Evolutionary conservation across 2,113 vertebrate species (phyloP).

Genomic region (Alligator sinensis): DNA sequence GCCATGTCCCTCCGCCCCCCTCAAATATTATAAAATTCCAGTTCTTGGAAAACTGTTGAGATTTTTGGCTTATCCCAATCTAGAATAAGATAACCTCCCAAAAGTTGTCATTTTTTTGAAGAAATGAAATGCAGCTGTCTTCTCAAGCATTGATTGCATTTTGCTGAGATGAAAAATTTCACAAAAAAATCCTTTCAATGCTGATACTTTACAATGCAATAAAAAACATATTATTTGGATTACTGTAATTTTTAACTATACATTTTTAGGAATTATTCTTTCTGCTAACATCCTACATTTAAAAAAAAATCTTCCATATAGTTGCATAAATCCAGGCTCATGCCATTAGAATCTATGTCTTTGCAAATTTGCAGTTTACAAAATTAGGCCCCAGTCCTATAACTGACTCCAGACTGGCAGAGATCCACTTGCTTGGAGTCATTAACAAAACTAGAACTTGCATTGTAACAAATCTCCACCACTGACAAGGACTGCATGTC

Average conservation of each 20-base stretch:
- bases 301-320: not conserved
- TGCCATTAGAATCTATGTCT: conserved; percentile 3
- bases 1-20: too few species aligned
- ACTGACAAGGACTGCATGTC: not conserved
- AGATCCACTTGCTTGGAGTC: not conserved
- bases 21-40: too few species aligned
- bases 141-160: not conserved
- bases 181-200: not conserved
- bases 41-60: too few species aligned
- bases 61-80: too few species aligned
- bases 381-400: not conserved
- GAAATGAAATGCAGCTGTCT: too few species aligned
- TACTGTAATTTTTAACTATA: not conserved
- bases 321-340: not conserved
- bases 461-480: not conserved
- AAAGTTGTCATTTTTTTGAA: too few species aligned
- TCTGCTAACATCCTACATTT: not conserved
- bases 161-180: not conserved
- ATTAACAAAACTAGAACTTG: not conserved
- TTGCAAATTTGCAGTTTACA: not conserved
- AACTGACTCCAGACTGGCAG: not conserved
- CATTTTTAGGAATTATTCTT: not conserved
- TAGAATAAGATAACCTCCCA: too few species aligned
- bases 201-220: not conserved
- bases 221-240: not conserved